Evolutionary conservation across 2,888 invertebrate species (phyloP).

Genomic region (Reticulitermes lucifugus): DNA sequence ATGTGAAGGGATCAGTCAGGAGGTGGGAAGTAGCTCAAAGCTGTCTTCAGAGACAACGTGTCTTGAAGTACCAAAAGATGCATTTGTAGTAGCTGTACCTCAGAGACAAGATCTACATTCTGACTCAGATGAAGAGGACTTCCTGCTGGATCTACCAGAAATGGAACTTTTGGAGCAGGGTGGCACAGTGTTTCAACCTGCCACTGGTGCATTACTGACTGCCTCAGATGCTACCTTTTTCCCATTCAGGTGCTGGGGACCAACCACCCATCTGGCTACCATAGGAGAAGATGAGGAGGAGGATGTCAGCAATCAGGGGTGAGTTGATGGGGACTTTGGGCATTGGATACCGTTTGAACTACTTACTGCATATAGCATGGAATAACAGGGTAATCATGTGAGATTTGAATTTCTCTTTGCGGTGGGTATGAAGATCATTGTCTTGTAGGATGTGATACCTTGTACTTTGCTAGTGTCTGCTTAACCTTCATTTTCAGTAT

Average conservation of each 20-base stretch:
- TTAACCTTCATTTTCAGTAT: no score
- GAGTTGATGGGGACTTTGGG: not conserved
- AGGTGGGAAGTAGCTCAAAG: not conserved
- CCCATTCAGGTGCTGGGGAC: conserved; percentile 66
- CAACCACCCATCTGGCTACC: conserved; percentile 74
- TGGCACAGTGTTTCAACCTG: conserved; percentile 65
- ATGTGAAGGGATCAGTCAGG: not conserved
- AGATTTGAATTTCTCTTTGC: no score
- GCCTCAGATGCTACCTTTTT: conserved; percentile 57
- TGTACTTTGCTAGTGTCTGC: no score
- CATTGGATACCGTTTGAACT: no score
- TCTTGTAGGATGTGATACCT: no score
- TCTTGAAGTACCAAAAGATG: not conserved
- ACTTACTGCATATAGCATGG: no score
- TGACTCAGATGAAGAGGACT: conserved; percentile 29
- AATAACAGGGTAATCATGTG: no score
- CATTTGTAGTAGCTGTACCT: not conserved
- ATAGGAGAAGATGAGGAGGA: conserved; percentile 79
- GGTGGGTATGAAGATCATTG: no score
- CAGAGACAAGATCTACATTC: not conserved
- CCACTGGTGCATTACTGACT: conserved; percentile 52
- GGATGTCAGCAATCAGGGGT: conserved; percentile 55
- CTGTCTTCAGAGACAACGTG: not conserved
- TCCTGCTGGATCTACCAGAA: conserved; percentile 58
- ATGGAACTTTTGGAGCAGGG: conserved; percentile 63